phyloP scores from a whole-genome alignment of 2,888 invertebrate genomes.

The Drosophila kuntzei region DNA sequence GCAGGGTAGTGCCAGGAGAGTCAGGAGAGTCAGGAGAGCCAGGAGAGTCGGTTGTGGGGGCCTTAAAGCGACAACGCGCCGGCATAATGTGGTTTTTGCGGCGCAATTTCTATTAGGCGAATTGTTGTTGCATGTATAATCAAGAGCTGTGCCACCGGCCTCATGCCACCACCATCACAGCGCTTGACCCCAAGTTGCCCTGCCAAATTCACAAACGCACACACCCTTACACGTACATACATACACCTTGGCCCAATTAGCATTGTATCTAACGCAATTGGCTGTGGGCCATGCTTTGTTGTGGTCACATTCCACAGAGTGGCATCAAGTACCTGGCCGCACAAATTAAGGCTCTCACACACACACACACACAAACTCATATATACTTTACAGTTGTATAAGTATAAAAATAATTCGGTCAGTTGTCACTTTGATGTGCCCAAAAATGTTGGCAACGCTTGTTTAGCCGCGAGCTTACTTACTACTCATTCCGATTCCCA shows the following conservation, averaged over 20 bases:
- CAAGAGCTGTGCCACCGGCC: slow-evolving; percentile 37
- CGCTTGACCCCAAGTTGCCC: slow-evolving; percentile 27
- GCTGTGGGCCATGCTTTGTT: slow-evolving; percentile 76
- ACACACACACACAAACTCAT: slow-evolving; percentile 14
- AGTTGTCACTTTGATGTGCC: slow-evolving; percentile 78
- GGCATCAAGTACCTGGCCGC: slow-evolving; percentile 55
- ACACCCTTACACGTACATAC: slow-evolving; percentile 7
- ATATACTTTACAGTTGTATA: slow-evolving; percentile 15
- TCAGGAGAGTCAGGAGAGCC: not conserved
- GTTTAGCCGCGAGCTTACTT: slow-evolving; percentile 53
- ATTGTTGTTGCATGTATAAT: slow-evolving; percentile 68
- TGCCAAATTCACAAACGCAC: slow-evolving; percentile 9
- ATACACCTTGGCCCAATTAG: slow-evolving; percentile 68
- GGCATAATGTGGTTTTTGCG: slow-evolving; percentile 78
- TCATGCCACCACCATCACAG: slow-evolving; percentile 4
- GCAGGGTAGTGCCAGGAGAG: slow-evolving; percentile 4
- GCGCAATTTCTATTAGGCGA: slow-evolving; percentile 73
- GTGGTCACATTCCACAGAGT: slow-evolving; percentile 59
- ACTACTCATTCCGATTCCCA: slow-evolving; percentile 10
- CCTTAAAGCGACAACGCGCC: slow-evolving; percentile 65
- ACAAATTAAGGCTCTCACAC: slow-evolving; percentile 38
- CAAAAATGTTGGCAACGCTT: slow-evolving; percentile 60
- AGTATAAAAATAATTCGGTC: slow-evolving; percentile 67
- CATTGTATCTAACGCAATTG: slow-evolving; percentile 73
- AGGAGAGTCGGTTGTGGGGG: slow-evolving; percentile 10